Evolutionary conservation across 2,888 invertebrate species (phyloP).

Genomic region (Caenorhabditis sp.): DNA sequence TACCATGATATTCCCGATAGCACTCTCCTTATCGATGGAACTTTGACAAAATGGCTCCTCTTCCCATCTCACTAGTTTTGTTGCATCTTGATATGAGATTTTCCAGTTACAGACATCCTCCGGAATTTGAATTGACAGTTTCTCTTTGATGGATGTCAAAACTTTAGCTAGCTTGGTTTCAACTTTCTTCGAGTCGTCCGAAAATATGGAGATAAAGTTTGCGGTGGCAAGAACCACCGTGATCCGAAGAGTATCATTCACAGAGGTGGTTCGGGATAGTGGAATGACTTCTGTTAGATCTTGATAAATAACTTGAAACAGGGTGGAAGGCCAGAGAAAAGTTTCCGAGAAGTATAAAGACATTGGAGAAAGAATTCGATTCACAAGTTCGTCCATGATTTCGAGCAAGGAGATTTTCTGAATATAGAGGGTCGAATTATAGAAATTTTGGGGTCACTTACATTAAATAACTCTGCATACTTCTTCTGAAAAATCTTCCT

Average conservation of each 20-base stretch:
- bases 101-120: slow-evolving; percentile 63
- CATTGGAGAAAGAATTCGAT: slow-evolving; percentile 51
- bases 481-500: slow-evolving; percentile 53
- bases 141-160: slow-evolving; percentile 24
- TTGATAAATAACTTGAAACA: slow-evolving; percentile 60
- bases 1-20: slow-evolving; percentile 72
- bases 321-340: slow-evolving; percentile 51
- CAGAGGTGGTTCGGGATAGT: slow-evolving; percentile 45
- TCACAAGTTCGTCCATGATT: slow-evolving; percentile 57
- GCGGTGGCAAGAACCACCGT: slow-evolving; percentile 53
- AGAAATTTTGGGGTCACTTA: slow-evolving; percentile 10
- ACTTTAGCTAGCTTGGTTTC: slow-evolving; percentile 26
- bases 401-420: slow-evolving; percentile 58
- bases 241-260: slow-evolving; percentile 57
- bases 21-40: slow-evolving; percentile 69
- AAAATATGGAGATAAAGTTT: slow-evolving; percentile 55
- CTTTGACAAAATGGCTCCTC: slow-evolving; percentile 73
- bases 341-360: slow-evolving; percentile 24
- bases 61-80: slow-evolving; percentile 65
- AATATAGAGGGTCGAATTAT: slow-evolving; percentile 21
- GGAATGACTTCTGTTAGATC: slow-evolving; percentile 62
- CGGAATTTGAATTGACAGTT: slow-evolving; percentile 54
- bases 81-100: slow-evolving; percentile 58
- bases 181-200: slow-evolving; percentile 32
- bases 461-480: slow-evolving; percentile 56